Base-by-base conservation (phyloP, 2,797 vertebrate genomes). In the Falco peregrinus region DNA sequence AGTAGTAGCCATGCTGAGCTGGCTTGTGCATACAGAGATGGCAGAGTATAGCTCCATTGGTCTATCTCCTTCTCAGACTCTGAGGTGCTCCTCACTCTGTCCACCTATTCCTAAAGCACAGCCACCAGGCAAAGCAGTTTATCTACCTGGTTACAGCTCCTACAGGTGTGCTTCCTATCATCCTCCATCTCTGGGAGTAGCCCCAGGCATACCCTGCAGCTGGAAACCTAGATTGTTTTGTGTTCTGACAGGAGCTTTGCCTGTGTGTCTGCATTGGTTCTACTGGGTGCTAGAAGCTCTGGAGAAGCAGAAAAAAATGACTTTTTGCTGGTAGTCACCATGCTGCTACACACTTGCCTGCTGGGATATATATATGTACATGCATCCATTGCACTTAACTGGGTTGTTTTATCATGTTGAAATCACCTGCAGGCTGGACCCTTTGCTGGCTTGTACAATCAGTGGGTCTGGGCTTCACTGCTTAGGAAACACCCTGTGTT, bases 71-170 rank as follows among this genome's bases (percentile, higher is more conserved):
- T 61, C 47, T 79, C 29, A 68, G 15, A 31, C 19, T 64, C 24
- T 48, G 16, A 61, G 65, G 29, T 33, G 16, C 26, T 84, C 9
- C 15, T 41, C 12, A 70, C 9, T 61, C 28, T 82, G 13, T 12
- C 5, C 11, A 59, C 22, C 13, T 63, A 5, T 37, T 70, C 5
- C 29, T 10, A 53, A 45, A 89, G 8, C 9, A 53, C 59, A 84
- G 9, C 0, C 4, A 41, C 9, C 5, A 47, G 51, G 7, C 2
- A 64, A 16, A 74, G 43, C 15, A 26, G 6, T 35, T 77, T 9
- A 56, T 45, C 22, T 53, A 9, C 54, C 6, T 41, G 10, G 26
- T 6, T 14, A 11, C 24, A 31, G 6, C 8, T 67, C 16, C 41
- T 12, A 63, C 17, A 81, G 3, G 6, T 10, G 4, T 16, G 7